Evolutionary conservation across 30 jellyfish, hydroid and myxozoan genomes (phyloP).

Genomic region (Turritopsis dohrnii): DNA sequence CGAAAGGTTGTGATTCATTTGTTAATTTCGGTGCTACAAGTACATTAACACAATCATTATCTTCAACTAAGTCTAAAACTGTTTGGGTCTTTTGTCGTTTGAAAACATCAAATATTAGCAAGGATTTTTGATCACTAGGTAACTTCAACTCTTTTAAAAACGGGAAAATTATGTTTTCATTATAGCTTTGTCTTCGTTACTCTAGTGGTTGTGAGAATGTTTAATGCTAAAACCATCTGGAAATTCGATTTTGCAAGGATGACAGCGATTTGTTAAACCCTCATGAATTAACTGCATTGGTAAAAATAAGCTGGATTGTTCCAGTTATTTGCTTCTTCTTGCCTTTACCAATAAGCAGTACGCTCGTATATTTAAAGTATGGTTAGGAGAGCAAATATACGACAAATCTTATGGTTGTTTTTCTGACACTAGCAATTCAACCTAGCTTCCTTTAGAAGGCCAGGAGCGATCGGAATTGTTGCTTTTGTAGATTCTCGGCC

Average conservation of each 20-base stretch:
- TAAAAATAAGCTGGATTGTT: background rate
- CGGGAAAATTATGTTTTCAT: background rate
- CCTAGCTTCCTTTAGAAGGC: too few species aligned
- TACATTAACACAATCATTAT: background rate
- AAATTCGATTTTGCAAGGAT: background rate
- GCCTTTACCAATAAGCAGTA: background rate
- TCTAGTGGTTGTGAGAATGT: background rate
- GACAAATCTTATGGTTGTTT: too few species aligned
- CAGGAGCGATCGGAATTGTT: too few species aligned
- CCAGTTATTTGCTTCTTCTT: conserved; percentile 3
- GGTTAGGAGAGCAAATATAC: background rate
- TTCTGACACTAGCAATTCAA: background rate
- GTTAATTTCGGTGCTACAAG: background rate
- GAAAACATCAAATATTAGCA: background rate
- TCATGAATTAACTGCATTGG: background rate
- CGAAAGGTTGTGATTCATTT: conserved; percentile 1
- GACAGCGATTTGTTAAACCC: background rate
- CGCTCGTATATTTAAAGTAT: background rate
- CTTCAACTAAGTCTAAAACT: background rate
- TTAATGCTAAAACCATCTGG: background rate
- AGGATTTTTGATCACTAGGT: too few species aligned
- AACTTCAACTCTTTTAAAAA: background rate
- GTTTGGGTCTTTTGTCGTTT: background rate
- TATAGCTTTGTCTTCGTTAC: background rate
- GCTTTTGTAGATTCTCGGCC: too few species aligned